Evolutionary conservation across 1,140 invertebrate species (phyloP), one percentile per base, ranked within the genome.

Genomic region (Drosophila lowei): DNA sequence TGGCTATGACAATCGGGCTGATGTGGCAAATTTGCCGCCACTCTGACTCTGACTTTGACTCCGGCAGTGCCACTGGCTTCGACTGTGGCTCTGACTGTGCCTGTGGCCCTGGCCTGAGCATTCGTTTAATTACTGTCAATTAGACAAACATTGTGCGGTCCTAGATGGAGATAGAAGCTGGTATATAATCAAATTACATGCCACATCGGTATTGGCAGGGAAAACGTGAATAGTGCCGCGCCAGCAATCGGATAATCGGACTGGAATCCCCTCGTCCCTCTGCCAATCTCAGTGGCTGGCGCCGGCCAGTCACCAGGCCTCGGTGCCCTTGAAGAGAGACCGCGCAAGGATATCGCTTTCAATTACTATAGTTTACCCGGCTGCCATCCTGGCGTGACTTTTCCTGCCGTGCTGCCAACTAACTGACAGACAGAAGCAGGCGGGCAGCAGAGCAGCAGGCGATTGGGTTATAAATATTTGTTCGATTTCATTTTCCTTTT

Each of bases 381-480:
- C 67, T 75, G 81, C 80, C 77, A 72, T 79, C 53, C 66, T 70
- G 66, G 62, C 59, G 53, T 79, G 71, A 60, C 79, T 70, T 70
- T 70, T 70, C 79, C 79, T 80, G 76, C 77, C 71, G 42, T 52
- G 71, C 52, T 73, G 43, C 60, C 49, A 56, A 50, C 46, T 59
- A 72, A 65, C 34, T 76, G 79, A 75, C 77, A 75, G 71, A 30
- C 63, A 46, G 58, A 18, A 8, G 9, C 41, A 25, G 72, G 38
- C 50, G 55, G 43, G 21, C 38, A 6, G 48, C 16, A 25, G 30
- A 5, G 23, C 5, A 23, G 23, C 38, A 11, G 30, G 48, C 53
- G 57, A 74, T 74, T 81, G 71, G 73, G 73, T 71, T 81, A 81
- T 85, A 88, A 85, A 85, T 85, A 86, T 85, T 85, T 86, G 70